Evolutionary conservation across 2,113 vertebrate genomes (phyloP), one percentile per base, ranked within the genome.

Genomic region (Sakesphorus luctuosus): DNA sequence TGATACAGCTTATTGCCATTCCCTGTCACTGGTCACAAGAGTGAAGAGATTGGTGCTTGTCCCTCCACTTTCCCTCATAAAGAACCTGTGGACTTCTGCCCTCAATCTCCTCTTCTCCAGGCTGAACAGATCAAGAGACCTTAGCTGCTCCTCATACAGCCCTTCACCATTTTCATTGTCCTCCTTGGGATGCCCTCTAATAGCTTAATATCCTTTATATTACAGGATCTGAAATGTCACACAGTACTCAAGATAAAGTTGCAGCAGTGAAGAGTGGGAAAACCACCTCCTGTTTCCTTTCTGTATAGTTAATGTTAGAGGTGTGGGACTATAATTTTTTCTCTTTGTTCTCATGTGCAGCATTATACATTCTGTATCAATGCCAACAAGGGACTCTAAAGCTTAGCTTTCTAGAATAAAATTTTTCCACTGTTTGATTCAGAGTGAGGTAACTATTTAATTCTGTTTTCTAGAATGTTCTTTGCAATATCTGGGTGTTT

Each of bases 101-200:
- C 43, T 58, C 43, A 36, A 7, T 33, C 50, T 73, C 26, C 25
- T 63, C 21, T 63, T 40, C 61, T 43, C 26, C 26, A 24, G 33
- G 18, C 9, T 66, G 44, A 81, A 28, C 50, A 44, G 26, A 33
- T 11, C 21, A 18, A 23, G 26, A 2, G 43, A 49, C 18, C 31
- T 36, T 35, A 58, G 17, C 9, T 3, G 18, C 3, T 6, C 8
- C 17, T 65, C 20, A 26, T 26, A 49, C 0, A 1, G 13, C 5
- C 23, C 11, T 81, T 33, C 59, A 35, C 20, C 31, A 24, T 14
- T 11, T 28, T 44, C 12, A 3, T 7, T 21, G 36, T 4, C 8
- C 11, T 66, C 36, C 26, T 36, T 33, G 43, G 59, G 18, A 28
- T 20, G 6, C 13, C 29, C 36, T 49, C 31, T 17, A 65, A 28